Percentiles rank a stretch among this genome's conserved stretches.
Conservation (phyloP, 2,888 invertebrate genomes). For the Caenorhabditis wallacei region DNA sequence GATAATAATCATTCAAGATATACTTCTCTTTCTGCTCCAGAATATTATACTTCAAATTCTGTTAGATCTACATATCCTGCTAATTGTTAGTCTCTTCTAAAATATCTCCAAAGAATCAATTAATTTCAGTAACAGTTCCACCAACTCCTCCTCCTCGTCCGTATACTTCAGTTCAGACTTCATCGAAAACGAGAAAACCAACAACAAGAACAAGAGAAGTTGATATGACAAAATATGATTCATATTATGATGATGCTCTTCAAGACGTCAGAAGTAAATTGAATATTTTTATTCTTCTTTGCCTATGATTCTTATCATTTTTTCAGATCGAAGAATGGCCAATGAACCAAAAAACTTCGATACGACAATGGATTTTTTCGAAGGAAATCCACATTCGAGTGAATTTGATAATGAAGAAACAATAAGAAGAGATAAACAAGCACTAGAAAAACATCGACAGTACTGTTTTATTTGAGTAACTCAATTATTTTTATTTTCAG, state of each 20-base stretch:
- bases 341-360: conserved; percentile 43
- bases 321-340: conserved; percentile 34
- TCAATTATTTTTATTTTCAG: conserved; percentile 44
- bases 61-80: conserved; percentile 64
- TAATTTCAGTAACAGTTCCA: conserved; percentile 54
- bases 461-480: conserved; percentile 9
- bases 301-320: not conserved
- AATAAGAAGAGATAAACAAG: conserved; percentile 67
- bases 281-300: not conserved
- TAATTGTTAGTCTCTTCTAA: conserved; percentile 27
- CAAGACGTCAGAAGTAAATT: conserved; percentile 26
- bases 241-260: conserved; percentile 61
- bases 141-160: conserved; percentile 66
- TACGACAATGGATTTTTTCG: conserved; percentile 56
- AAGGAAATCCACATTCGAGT: conserved; percentile 61
- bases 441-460: conserved; percentile 74
- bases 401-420: conserved; percentile 72
- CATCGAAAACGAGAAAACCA: conserved; percentile 17
- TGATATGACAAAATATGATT: conserved; percentile 58
- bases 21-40: conserved; percentile 68
- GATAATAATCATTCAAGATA: conserved; percentile 46
- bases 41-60: conserved; percentile 63
- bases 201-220: conserved; percentile 34
- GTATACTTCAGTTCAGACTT: conserved; percentile 43
- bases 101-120: not conserved